Evolutionary conservation across 2,888 invertebrate species (phyloP).

Genomic region (Brachyptera putata): DNA sequence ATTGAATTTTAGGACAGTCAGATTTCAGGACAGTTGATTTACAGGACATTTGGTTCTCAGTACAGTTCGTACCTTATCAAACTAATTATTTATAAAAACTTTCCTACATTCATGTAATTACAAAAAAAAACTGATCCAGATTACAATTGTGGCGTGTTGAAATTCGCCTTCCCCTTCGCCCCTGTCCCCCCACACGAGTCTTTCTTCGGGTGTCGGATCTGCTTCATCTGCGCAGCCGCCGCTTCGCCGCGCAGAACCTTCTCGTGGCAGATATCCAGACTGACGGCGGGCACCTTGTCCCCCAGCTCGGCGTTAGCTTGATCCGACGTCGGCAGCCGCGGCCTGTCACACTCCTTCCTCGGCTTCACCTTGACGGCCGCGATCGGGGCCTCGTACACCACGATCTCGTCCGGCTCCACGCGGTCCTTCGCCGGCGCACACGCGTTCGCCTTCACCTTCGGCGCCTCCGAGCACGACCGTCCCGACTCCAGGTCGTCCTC

Average conservation of each 20-base stretch:
- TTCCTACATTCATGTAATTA: too few relatives aligned
- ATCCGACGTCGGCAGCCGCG: conserved; percentile 42
- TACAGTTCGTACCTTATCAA: too few relatives aligned
- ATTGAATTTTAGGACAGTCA: too few relatives aligned
- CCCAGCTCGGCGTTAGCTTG: conserved; percentile 44
- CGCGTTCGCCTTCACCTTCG: not conserved
- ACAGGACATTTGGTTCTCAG: too few relatives aligned
- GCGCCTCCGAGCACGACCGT: not conserved
- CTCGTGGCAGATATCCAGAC: conserved; percentile 41
- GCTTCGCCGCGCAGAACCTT: conserved; percentile 40
- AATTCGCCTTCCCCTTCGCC: too few relatives aligned
- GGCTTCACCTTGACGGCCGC: not conserved
- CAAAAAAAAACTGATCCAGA: too few relatives aligned
- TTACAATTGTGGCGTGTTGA: too few relatives aligned
- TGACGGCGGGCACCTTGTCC: conserved; percentile 42
- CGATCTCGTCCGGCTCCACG: not conserved
- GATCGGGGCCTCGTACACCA: not conserved
- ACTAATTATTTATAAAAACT: too few relatives aligned
- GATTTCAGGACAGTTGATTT: too few relatives aligned
- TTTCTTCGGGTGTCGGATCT: not conserved
- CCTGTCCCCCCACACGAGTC: too few relatives aligned
- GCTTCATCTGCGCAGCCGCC: conserved; percentile 35
- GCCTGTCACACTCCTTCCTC: not conserved
- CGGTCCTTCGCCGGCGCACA: not conserved
- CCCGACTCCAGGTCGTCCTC: conserved; percentile 25